phyloP scores from a whole-genome alignment of 1,140 invertebrate genomes.

The Neelides sp. region DNA sequence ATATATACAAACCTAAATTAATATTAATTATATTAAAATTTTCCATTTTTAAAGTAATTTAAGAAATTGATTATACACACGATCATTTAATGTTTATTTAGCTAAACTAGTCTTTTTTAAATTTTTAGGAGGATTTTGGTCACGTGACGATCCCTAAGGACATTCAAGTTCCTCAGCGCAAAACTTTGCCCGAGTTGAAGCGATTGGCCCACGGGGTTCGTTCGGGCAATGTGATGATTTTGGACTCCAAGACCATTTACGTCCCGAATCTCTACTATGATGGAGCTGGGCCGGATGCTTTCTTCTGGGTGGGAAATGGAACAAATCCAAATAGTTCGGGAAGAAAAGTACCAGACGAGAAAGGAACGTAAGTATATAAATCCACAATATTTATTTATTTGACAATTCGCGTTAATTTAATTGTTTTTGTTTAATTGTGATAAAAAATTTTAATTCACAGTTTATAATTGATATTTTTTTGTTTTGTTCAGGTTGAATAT shows the following conservation, averaged over 20 bases:
- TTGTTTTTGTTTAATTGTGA: no score
- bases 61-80: no score
- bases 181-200: slow-evolving; percentile 69
- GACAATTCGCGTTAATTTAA: no score
- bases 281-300: slow-evolving; percentile 74
- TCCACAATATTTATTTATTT: slow-evolving; percentile 15
- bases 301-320: slow-evolving; percentile 84
- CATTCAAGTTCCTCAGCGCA: slow-evolving; percentile 54
- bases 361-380: slow-evolving; percentile 45
- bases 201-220: slow-evolving; percentile 69
- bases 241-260: slow-evolving; percentile 82
- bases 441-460: no score
- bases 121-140: slow-evolving; percentile 67
- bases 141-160: slow-evolving; percentile 61
- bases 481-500: slow-evolving; percentile 50
- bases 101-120: neutral
- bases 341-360: slow-evolving; percentile 71
- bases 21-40: no score
- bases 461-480: slow-evolving; percentile 18
- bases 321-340: slow-evolving; percentile 65
- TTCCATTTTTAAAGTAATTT: no score
- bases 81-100: neutral
- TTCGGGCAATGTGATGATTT: slow-evolving; percentile 77
- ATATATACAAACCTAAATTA: no score
- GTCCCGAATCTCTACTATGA: slow-evolving; percentile 87